phyloP scores from a whole-genome alignment of 2,888 invertebrate species.

The Lepidocyrtoides sp. region DNA sequence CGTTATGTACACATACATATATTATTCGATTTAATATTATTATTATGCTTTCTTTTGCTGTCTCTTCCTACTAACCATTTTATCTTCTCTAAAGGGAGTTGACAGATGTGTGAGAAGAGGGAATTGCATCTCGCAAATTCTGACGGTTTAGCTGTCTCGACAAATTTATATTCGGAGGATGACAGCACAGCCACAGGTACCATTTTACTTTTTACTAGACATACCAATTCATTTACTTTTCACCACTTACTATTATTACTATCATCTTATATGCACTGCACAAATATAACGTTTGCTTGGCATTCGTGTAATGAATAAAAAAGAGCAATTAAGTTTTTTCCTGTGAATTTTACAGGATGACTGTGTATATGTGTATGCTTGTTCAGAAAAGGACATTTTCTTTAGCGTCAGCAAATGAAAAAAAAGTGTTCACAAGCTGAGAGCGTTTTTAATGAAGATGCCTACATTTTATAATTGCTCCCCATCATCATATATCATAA shows the following conservation, averaged over 20 bases:
- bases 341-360: conserved; percentile 19
- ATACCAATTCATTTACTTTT: neutral
- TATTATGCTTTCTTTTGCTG: conserved; percentile 4
- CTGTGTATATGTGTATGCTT: neutral
- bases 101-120: conserved; percentile 78
- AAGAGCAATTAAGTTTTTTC: conserved; percentile 56
- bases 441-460: conserved; percentile 22
- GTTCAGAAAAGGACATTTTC: conserved; percentile 58
- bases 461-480: conserved; percentile 47
- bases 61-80: neutral
- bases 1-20: neutral
- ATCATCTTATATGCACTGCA: neutral
- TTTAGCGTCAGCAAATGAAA: conserved; percentile 32
- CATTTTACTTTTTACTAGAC: conserved; percentile 12
- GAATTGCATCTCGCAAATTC: conserved; percentile 57
- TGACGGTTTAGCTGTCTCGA: conserved; percentile 65
- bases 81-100: conserved; percentile 38
- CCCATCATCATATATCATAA: conserved; percentile 65
- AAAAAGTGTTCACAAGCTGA: conserved; percentile 30
- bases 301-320: conserved; percentile 39
- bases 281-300: conserved; percentile 46
- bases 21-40: no score
- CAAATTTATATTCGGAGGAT: conserved; percentile 71
- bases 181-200: neutral
- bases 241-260: neutral